phyloP scores from a whole-genome alignment of 2,888 invertebrate species.

The Oxycera nigricornis region DNA sequence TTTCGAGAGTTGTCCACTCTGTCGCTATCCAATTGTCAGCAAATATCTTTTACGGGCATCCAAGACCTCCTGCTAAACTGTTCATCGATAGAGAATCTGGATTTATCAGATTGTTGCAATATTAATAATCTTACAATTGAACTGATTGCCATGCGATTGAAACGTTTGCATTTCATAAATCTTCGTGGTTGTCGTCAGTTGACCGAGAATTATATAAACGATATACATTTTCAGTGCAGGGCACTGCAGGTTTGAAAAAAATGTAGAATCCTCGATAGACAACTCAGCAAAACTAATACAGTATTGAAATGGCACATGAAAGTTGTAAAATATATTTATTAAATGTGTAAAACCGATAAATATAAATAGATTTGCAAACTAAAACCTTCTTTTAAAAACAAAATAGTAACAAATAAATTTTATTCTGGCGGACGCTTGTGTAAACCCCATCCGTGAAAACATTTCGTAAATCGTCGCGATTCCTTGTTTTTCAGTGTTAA shows the following conservation, averaged over 20 bases:
- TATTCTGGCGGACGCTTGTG: slow-evolving; percentile 69
- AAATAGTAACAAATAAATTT: neutral
- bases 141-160: slow-evolving; percentile 61
- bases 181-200: slow-evolving; percentile 65
- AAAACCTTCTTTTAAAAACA: neutral
- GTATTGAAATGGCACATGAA: neutral
- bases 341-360: slow-evolving; percentile 25
- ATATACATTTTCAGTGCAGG: slow-evolving; percentile 63
- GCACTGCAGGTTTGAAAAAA: slow-evolving; percentile 53
- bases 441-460: slow-evolving; percentile 98
- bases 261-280: slow-evolving; percentile 51
- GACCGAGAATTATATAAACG: slow-evolving; percentile 64
- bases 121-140: slow-evolving; percentile 71
- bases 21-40: slow-evolving; percentile 73
- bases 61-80: slow-evolving; percentile 70
- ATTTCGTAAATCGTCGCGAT: slow-evolving; percentile 92
- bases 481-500: slow-evolving; percentile 96
- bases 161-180: slow-evolving; percentile 55
- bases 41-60: slow-evolving; percentile 72
- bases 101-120: slow-evolving; percentile 72
- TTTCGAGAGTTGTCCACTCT: slow-evolving; percentile 70
- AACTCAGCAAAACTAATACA: neutral
- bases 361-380: slow-evolving; percentile 25
- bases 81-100: slow-evolving; percentile 73
- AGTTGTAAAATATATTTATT: slow-evolving; percentile 13